phyloP scores from a whole-genome alignment of 2,797 vertebrate species.

The Pantherophis alleghaniensis region DNA sequence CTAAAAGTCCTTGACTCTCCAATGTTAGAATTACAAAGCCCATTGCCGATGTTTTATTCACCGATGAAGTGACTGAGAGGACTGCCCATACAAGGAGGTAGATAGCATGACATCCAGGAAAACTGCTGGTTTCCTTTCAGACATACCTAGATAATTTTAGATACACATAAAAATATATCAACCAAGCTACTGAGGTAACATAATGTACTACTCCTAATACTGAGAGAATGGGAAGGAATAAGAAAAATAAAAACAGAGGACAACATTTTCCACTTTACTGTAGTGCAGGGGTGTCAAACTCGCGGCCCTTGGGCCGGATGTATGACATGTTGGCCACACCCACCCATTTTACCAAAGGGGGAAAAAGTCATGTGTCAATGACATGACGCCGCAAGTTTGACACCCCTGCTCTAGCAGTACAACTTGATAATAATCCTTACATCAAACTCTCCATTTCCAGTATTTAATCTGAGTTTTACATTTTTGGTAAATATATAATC shows the following conservation, averaged over 20 bases:
- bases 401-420: not conserved
- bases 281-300: not conserved
- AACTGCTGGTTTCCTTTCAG: rapidly evolving
- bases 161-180: not conserved
- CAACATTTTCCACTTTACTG: not conserved
- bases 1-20: not conserved
- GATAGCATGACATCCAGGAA: not conserved
- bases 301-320: too few species aligned
- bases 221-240: not conserved
- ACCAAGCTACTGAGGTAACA: not conserved
- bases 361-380: too few species aligned
- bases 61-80: not conserved
- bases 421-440: slow-evolving; percentile 29
- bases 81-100: not conserved
- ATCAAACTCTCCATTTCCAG: slow-evolving; percentile 43
- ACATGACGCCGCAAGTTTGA: too few species aligned
- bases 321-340: too few species aligned
- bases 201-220: not conserved
- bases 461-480: slow-evolving; percentile 34
- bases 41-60: not conserved
- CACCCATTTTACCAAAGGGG: too few species aligned
- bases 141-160: not conserved
- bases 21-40: not conserved
- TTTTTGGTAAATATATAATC: slow-evolving; percentile 34
- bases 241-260: slow-evolving; percentile 3